phyloP scores from a whole-genome alignment of 2,888 invertebrate genomes.

The Drosophila lutescens region DNA sequence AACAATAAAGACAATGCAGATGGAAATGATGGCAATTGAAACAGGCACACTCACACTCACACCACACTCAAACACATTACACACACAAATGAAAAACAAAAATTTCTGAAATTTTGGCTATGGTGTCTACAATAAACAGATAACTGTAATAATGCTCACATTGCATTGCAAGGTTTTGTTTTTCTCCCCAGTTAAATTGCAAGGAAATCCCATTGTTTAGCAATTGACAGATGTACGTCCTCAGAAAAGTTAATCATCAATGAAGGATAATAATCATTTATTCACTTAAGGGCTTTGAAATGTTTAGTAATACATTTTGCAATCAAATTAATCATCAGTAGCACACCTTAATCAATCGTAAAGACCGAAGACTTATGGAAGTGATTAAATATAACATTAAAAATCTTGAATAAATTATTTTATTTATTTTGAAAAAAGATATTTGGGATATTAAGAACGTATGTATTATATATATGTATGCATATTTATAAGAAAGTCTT shows the following conservation, averaged over 20 bases:
- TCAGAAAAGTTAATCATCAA: conserved; percentile 25
- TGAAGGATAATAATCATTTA: conserved; percentile 2
- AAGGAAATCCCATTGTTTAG: conserved; percentile 8
- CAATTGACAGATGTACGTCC: conserved; percentile 2
- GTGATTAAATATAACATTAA: too few species aligned
- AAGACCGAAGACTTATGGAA: too few species aligned
- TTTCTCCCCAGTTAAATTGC: conserved; percentile 1
- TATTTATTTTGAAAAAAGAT: too few species aligned
- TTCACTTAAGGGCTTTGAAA: too few species aligned
- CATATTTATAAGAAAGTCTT: too few species aligned
- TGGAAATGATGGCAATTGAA: conserved; percentile 28
- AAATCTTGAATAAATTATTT: too few species aligned
- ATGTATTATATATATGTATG: too few species aligned
- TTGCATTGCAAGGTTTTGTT: conserved; percentile 7
- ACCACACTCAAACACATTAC: conserved; percentile 3
- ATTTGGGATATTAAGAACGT: too few species aligned
- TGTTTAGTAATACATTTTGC: too few species aligned
- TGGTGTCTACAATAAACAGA: conserved; percentile 35
- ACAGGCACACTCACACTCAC: conserved; percentile 11
- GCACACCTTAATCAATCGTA: too few species aligned
- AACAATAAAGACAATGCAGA: conserved; percentile 45
- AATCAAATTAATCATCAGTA: too few species aligned
- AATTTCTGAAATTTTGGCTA: conserved; percentile 29
- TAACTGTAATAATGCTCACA: conserved; percentile 48
- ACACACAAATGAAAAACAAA: conserved; percentile 12